Evolutionary conservation across 2,888 invertebrate species (phyloP).

Genomic region (Apotomis capreana): DNA sequence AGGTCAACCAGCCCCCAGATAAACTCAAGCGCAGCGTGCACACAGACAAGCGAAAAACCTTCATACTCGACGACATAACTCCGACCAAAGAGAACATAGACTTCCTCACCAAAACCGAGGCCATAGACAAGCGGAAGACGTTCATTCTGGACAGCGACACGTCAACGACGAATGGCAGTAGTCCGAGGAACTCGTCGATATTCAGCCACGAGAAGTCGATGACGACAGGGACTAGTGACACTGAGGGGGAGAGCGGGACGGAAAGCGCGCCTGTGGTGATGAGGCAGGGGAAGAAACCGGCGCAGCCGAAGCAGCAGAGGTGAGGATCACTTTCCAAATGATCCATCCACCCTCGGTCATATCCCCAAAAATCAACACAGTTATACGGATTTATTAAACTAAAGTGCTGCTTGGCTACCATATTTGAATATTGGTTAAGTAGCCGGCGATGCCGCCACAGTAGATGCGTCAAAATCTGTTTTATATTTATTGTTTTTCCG

Average conservation of each 20-base stretch:
- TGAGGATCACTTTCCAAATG: slow-evolving; percentile 41
- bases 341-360: too few relatives aligned
- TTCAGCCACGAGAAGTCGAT: slow-evolving; percentile 74
- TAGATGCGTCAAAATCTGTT: too few relatives aligned
- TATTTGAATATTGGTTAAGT: too few relatives aligned
- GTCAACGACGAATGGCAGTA: slow-evolving; percentile 78
- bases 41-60: slow-evolving; percentile 70
- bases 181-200: slow-evolving; percentile 76
- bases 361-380: too few relatives aligned
- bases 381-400: too few relatives aligned
- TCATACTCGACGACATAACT: slow-evolving; percentile 71
- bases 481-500: too few relatives aligned
- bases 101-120: slow-evolving; percentile 59
- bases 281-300: slow-evolving; percentile 62
- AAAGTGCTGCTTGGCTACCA: too few relatives aligned
- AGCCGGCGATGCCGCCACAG: too few relatives aligned
- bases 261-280: slow-evolving; percentile 73
- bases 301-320: slow-evolving; percentile 72
- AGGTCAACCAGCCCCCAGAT: slow-evolving; percentile 68
- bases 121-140: slow-evolving; percentile 72
- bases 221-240: slow-evolving; percentile 71
- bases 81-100: slow-evolving; percentile 74
- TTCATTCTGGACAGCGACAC: slow-evolving; percentile 79
- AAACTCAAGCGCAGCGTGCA: slow-evolving; percentile 62
- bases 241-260: slow-evolving; percentile 75